phyloP scores from a whole-genome alignment of 2,113 vertebrate species.

The Coptodon rendalli region DNA sequence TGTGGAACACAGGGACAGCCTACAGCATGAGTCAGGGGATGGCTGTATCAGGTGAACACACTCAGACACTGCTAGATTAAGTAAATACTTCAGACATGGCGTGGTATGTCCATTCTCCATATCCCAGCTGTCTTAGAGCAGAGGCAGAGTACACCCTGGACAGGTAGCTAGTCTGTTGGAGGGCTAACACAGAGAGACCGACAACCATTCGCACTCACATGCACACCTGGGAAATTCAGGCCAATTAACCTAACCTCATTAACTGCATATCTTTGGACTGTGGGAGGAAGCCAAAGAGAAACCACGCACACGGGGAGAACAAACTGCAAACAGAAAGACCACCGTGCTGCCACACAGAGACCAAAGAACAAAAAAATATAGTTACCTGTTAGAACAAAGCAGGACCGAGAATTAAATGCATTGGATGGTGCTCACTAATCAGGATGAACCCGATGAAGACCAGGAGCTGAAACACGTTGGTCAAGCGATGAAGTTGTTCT shows the following conservation, averaged over 20 bases:
- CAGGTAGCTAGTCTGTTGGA: background rate
- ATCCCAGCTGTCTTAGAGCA: background rate
- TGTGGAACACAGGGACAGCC: conserved; percentile 85
- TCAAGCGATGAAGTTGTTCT: background rate
- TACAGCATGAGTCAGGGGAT: conserved; percentile 88
- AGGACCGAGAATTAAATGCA: background rate
- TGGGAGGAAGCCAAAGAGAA: background rate
- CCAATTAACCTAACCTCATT: background rate
- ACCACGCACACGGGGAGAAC: accelerated
- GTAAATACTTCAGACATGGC: background rate
- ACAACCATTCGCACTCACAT: background rate
- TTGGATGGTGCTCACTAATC: background rate
- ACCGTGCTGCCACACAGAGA: background rate
- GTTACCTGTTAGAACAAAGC: background rate
- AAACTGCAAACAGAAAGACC: background rate
- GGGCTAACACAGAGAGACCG: background rate
- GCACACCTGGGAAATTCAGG: background rate
- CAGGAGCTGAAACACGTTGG: background rate
- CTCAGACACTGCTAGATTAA: conserved; percentile 1
- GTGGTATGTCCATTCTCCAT: background rate
- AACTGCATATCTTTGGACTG: background rate
- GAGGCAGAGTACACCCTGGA: background rate
- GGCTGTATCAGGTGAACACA: conserved; percentile 79
- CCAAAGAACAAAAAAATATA: background rate
- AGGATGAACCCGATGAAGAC: background rate